Conservation (phyloP, 2,113 vertebrate genomes). For the Vulpes ferrilata region DNA sequence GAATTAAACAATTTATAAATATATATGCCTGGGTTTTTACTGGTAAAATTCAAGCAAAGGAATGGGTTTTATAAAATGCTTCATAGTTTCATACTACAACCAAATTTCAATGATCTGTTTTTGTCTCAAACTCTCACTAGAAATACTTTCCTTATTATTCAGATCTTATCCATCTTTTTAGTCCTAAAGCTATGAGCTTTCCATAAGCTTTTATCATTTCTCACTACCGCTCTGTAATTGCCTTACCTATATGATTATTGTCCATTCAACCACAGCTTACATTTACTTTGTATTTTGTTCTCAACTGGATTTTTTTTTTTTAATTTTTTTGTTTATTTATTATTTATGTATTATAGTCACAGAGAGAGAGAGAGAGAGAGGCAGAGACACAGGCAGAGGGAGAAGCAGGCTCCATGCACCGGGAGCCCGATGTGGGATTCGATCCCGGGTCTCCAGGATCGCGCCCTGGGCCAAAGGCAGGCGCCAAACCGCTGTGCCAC, state of each 20-base stretch:
- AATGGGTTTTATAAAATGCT: neutral
- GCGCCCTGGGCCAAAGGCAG: too few species aligned
- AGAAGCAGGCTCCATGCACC: too few species aligned
- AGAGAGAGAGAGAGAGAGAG: too few species aligned
- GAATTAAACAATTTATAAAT: neutral
- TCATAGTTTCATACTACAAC: neutral
- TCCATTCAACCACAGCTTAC: neutral
- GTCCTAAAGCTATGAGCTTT: neutral
- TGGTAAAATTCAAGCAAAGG: constrained; percentile 2
- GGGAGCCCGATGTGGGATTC: too few species aligned
- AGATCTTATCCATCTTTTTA: constrained; percentile 16
- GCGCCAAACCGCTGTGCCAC: too few species aligned
- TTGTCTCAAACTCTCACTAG: neutral
- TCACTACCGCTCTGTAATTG: neutral
- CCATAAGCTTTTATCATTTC: neutral
- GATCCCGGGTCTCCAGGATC: too few species aligned
- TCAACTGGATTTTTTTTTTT: neutral
- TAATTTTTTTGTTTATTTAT: too few species aligned
- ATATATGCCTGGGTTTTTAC: neutral
- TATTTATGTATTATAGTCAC: too few species aligned
- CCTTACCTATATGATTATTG: neutral
- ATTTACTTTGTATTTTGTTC: neutral
- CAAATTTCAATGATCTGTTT: constrained; percentile 1
- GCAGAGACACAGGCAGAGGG: too few species aligned
- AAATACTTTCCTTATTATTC: neutral